Percentiles rank a stretch among this genome's conserved stretches.
Evolutionary conservation across 2,797 vertebrate genomes (phyloP).

Genomic region (Gila robusta): DNA sequence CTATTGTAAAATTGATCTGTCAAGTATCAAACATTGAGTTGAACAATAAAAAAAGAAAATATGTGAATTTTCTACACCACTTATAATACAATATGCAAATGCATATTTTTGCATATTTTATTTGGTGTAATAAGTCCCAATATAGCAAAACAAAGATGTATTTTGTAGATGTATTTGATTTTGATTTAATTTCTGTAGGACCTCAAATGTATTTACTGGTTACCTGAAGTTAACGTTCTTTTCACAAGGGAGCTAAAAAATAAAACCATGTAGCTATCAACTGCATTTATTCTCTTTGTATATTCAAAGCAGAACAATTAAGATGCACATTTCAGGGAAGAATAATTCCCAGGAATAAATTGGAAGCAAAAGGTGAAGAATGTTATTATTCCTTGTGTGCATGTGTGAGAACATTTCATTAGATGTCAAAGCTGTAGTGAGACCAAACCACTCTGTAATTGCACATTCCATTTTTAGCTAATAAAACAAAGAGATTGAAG

Average conservation of each 20-base stretch:
- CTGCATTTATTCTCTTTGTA: not conserved
- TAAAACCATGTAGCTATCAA: not conserved
- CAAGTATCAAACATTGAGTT: not conserved
- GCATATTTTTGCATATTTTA: not conserved
- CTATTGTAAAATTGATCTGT: not conserved
- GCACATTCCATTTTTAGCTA: slow-evolving; percentile 33
- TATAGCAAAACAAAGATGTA: not conserved
- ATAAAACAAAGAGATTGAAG: slow-evolving; percentile 22
- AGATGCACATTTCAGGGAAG: not conserved
- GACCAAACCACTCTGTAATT: slow-evolving; percentile 24
- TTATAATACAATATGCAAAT: not conserved
- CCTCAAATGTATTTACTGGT: not conserved
- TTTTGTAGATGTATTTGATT: not conserved
- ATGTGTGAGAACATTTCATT: not conserved
- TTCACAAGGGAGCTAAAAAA: not conserved
- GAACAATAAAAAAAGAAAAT: not conserved
- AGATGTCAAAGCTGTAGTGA: not conserved
- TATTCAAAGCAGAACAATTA: slow-evolving; percentile 18
- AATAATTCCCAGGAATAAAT: not conserved
- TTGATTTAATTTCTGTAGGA: not conserved
- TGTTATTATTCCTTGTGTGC: not conserved
- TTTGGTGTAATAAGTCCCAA: not conserved
- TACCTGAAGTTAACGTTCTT: not conserved
- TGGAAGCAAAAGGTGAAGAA: slow-evolving; percentile 26
- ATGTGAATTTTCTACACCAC: not conserved